Base-by-base conservation (phyloP, 2,888 invertebrate species). In the Amphimallon solstitiale region DNA sequence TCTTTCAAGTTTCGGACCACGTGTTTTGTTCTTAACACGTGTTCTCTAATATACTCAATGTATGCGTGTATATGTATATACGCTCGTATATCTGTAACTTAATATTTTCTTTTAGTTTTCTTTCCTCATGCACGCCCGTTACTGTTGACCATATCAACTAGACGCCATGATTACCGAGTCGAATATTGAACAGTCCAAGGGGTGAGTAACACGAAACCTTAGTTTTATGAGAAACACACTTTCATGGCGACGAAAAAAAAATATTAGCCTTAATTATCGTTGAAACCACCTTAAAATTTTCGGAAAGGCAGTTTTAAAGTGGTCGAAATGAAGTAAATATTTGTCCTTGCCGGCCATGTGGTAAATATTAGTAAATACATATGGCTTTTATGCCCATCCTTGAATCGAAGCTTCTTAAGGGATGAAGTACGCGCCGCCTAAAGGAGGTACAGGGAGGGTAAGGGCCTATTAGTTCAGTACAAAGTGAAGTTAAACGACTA, bases 301-400 rank as follows among this genome's bases (percentile, higher is more conserved):
- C 60, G 10, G 17, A 6, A 17, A 46, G 19, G 65, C 38, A 14
- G n/a, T 35, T 38, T 34, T 65, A 23, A 56, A 45, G 43, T 37
- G 54, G 54, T 45, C 52, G 23, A 48, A 60, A 59, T 34, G 51
- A 65, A 70, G 78, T 75, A 78, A 80, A 77, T 77, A 78, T 76
- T 78, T 77, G 73, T 71, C 75, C 78, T 76, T 68, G 64, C 66
- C 67, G 66, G 70, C 73, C 77, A 77, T 76, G 74, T 77, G 76
- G 77, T 75, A 76, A 77, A 77, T 76, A 77, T 77, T 77, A 77
- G 76, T 76, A 75, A 74, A 76, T 75, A 75, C 76, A 75, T 75
- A 77, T 75, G 74, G 74, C 72, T 74, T 75, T 79, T 78, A 34
- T 17, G 40, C 38, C 10, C 38, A 73, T 77, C 76, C 77, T 77